Base-by-base conservation (phyloP, 1,140 invertebrate genomes). In the Plectrocnemia conspersa region DNA sequence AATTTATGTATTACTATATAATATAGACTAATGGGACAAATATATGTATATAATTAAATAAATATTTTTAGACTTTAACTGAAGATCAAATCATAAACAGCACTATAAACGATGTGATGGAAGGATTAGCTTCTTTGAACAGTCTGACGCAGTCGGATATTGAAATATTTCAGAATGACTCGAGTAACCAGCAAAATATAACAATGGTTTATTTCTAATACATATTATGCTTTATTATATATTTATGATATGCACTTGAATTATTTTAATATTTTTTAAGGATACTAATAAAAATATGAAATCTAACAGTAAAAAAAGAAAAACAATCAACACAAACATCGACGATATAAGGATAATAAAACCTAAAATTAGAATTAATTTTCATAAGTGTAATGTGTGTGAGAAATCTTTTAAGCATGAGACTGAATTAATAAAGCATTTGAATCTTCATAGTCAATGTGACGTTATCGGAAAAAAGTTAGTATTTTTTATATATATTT, bases 41-140 rank as follows among this genome's bases (percentile, higher is more conserved):
- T 15, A 38, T 38, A 38, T 38, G 18, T 9, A 15, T 9, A 38
- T 16, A 38, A 38, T 9, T 38, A 38, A 38, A 38, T 38, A 13
- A 5, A 38, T 38, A 13, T 38, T 38, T 38, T 4, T 15, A 38
- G 35, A 16, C 13, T 38, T 16, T 38, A 9, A 38, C 35, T 13
- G 35, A 38, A 5, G 5, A 7, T 38, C 6, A 38, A 38, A 38
- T 38, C 5, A 38, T 38, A 5, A 38, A 38, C 5, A 38, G 18
- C 15, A 38, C 35, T 5, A 16, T 38, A 9, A 15, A 38, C 13
- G 35, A 38, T 15, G 35, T 38, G 15, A 38, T 15, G 5, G 18
- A 38, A 38, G 13, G 13, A 6, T 15, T 38, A 15, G 35, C 35
- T 13, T 9, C 18, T 38, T 38, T 38, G 18, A 38, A 38, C 18